phyloP scores from a whole-genome alignment of 2,113 vertebrate genomes.

The Macroglossus sobrinus region DNA sequence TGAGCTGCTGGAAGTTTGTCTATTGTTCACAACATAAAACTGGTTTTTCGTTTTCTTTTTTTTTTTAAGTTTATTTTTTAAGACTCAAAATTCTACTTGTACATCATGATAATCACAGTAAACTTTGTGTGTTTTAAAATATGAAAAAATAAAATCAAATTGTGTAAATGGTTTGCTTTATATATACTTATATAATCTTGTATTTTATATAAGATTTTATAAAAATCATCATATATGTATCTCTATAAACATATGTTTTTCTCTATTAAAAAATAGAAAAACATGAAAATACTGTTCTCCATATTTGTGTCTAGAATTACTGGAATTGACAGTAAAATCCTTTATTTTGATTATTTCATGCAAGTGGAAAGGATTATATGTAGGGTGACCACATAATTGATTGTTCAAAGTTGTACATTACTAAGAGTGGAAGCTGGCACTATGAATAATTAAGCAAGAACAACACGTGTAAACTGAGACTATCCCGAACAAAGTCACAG shows the following conservation, averaged over 20 bases:
- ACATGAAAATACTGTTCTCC: neutral
- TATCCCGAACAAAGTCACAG: neutral
- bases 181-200: neutral
- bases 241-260: neutral
- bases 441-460: neutral
- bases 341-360: conserved; percentile 20
- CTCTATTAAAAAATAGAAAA: neutral
- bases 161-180: neutral
- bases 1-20: conserved; percentile 56
- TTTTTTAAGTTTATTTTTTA: conserved; percentile 13
- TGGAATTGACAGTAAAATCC: neutral
- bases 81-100: neutral
- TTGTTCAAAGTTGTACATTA: neutral
- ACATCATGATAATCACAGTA: neutral
- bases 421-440: neutral
- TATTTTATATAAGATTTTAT: conserved; percentile 1
- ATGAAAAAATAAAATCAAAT: too few species aligned
- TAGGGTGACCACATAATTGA: neutral
- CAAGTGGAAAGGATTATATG: neutral
- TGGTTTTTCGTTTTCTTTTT: conserved; percentile 27
- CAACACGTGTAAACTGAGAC: neutral
- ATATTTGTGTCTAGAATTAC: neutral
- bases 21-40: conserved; percentile 58
- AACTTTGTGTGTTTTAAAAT: neutral
- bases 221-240: neutral